phyloP scores from a whole-genome alignment of 2,113 vertebrate species.

The Osmerus mordax region DNA sequence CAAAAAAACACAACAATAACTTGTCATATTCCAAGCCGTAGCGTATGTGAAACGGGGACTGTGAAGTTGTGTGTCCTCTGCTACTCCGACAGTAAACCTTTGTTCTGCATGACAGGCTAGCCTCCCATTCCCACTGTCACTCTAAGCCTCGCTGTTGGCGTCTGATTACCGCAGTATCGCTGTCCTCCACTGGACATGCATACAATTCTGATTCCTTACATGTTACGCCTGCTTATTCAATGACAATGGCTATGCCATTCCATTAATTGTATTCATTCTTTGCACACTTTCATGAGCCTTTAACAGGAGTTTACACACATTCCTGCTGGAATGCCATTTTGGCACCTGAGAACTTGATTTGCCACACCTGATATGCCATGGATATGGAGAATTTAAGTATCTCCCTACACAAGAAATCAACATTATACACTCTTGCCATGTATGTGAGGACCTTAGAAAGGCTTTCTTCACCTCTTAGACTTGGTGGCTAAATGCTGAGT shows the following conservation, averaged over 20 bases:
- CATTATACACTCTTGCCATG: constrained; percentile 16
- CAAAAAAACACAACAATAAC: constrained; percentile 25
- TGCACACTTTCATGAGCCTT: constrained; percentile 23
- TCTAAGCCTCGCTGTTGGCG: constrained; percentile 42
- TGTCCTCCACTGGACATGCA: constrained; percentile 22
- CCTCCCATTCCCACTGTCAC: constrained; percentile 25
- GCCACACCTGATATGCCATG: constrained; percentile 14
- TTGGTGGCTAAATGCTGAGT: constrained; percentile 14
- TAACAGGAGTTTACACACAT: constrained; percentile 1
- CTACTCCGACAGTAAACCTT: constrained; percentile 29
- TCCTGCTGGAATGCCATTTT: background rate
- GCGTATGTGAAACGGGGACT: constrained; percentile 38
- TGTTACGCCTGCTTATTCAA: constrained; percentile 27
- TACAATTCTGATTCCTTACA: constrained; percentile 50
- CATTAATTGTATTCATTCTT: constrained; percentile 28
- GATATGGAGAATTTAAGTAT: constrained; percentile 27
- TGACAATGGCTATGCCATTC: constrained; percentile 13
- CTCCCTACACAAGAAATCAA: constrained; percentile 20
- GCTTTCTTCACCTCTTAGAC: background rate
- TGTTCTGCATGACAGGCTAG: constrained; percentile 41
- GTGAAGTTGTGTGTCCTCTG: constrained; percentile 42
- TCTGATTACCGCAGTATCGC: constrained; percentile 38
- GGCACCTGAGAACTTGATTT: constrained; percentile 25
- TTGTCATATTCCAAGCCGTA: constrained; percentile 25
- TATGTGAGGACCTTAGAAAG: background rate